These are phyloP conservation scores for Caenorhabditis briggsae DNA, from an alignment of 1,140 invertebrate species.

Conservation along the genomic window DNA sequence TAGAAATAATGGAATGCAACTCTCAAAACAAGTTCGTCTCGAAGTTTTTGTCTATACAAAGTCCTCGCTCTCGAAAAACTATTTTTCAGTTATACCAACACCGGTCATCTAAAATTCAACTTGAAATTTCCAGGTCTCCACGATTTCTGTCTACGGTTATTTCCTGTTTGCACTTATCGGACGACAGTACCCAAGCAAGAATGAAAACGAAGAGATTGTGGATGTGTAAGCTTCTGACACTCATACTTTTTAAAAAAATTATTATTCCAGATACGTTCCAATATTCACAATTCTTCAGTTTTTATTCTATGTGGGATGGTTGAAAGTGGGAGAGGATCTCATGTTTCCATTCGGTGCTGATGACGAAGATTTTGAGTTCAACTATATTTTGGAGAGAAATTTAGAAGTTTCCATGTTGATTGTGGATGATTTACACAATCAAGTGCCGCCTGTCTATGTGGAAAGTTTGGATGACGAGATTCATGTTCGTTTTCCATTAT, in stretches of 20 bases:
- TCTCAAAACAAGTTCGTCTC: too few relatives aligned
- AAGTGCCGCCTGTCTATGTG: slow-evolving; percentile 69
- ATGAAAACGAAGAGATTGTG: neutral
- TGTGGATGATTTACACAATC: slow-evolving; percentile 69
- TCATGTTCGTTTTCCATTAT: slow-evolving; percentile 16
- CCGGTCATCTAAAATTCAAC: neutral
- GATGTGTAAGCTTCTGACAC: neutral
- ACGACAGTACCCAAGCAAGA: slow-evolving; percentile 63
- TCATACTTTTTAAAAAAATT: neutral
- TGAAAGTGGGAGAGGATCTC: slow-evolving; percentile 81
- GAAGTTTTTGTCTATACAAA: too few relatives aligned
- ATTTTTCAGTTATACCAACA: too few relatives aligned
- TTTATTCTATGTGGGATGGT: slow-evolving; percentile 90
- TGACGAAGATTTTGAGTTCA: slow-evolving; percentile 69
- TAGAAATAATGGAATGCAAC: too few relatives aligned
- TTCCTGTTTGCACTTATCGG: slow-evolving; percentile 69
- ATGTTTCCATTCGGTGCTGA: slow-evolving; percentile 71
- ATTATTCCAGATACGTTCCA: slow-evolving; percentile 83
- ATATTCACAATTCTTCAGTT: slow-evolving; percentile 88
- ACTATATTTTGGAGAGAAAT: slow-evolving; percentile 69
- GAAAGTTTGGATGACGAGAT: slow-evolving; percentile 67
- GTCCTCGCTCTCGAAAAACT: too few relatives aligned
- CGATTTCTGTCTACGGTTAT: slow-evolving; percentile 70
- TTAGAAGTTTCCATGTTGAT: slow-evolving; percentile 67
- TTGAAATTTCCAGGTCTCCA: slow-evolving; percentile 71